A percentile compares a stretch with the other conserved stretches of the same genome.
Conservation (phyloP, 2,888 invertebrate species). For the Osmoderma eremita region DNA sequence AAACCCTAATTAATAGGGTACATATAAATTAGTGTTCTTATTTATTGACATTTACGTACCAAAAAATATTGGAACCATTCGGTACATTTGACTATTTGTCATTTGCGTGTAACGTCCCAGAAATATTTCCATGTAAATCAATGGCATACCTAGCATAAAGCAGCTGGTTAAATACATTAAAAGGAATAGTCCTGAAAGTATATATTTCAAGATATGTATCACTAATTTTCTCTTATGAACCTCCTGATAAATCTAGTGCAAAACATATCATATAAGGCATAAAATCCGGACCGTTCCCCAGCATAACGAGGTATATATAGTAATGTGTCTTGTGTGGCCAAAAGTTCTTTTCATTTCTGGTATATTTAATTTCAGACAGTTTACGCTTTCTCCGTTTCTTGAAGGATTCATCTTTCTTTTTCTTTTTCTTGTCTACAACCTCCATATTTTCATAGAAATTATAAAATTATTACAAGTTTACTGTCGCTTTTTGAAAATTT, state of each 20-base stretch:
- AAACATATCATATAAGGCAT: slow-evolving; percentile 43
- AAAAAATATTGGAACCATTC: slow-evolving; percentile 51
- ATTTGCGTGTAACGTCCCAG: slow-evolving; percentile 49
- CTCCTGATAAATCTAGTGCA: slow-evolving; percentile 47
- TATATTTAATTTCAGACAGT: slow-evolving; percentile 21
- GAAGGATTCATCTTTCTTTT: slow-evolving; percentile 20
- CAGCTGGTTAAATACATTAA: slow-evolving; percentile 40
- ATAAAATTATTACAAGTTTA: not conserved
- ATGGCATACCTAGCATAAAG: slow-evolving; percentile 48
- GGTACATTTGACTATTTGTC: slow-evolving; percentile 50
- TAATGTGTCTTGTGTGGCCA: slow-evolving; percentile 45
- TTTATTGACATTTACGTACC: slow-evolving; percentile 40
- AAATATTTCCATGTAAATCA: slow-evolving; percentile 51
- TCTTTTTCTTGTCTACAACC: slow-evolving; percentile 22
- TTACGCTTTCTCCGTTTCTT: slow-evolving; percentile 15
- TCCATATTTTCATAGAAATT: slow-evolving; percentile 11
- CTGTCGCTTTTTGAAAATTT: not conserved
- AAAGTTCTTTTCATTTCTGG: slow-evolving; percentile 40
- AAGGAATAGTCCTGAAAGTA: slow-evolving; percentile 39
- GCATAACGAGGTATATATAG: slow-evolving; percentile 42
- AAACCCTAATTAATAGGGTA: slow-evolving; percentile 44
- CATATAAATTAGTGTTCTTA: not conserved
- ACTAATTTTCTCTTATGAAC: slow-evolving; percentile 23
- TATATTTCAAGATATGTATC: too few relatives aligned
- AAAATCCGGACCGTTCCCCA: slow-evolving; percentile 46